A percentile compares a stretch with the other conserved stretches of the same genome.
Evolutionary conservation across 2,888 invertebrate genomes (phyloP).

Genomic region (Deilephila elpenor): DNA sequence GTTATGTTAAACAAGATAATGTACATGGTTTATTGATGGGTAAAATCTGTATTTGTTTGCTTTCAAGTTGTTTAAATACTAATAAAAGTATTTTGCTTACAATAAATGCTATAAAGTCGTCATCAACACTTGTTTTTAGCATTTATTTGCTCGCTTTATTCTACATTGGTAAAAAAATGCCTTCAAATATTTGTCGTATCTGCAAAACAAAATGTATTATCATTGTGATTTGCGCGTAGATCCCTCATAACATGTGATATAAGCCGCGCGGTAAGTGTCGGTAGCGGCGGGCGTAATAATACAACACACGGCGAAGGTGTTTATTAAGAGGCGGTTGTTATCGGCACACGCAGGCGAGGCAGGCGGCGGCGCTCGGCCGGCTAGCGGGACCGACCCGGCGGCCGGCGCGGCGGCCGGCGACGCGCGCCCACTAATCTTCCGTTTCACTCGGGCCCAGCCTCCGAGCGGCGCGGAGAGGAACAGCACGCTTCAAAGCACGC

Average conservation of each 20-base stretch:
- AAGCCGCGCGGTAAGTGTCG: neutral
- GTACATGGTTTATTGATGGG: too few species aligned
- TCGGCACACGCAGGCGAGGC: constrained; percentile 20
- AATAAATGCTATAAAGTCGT: too few species aligned
- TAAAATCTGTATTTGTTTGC: too few species aligned
- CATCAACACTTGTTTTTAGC: too few species aligned
- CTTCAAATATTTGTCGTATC: too few species aligned
- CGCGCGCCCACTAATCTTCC: constrained; percentile 81
- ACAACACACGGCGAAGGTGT: constrained; percentile 16
- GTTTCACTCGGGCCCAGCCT: constrained; percentile 82
- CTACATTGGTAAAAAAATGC: neutral
- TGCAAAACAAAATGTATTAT: neutral
- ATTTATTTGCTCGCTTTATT: too few species aligned
- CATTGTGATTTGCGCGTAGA: neutral
- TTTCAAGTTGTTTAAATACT: too few species aligned
- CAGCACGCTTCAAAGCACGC: constrained; percentile 84
- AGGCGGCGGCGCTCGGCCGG: constrained; percentile 40
- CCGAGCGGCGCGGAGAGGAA: constrained; percentile 78
- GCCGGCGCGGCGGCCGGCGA: constrained; percentile 54
- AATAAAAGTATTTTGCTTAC: neutral
- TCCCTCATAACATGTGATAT: neutral
- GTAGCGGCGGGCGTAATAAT: constrained; percentile 12
- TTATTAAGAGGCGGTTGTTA: constrained; percentile 20
- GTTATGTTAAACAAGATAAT: too few species aligned
- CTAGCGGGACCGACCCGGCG: constrained; percentile 37